Evolutionary conservation across 2,113 vertebrate species (phyloP).

Genomic region (Damaliscus lunatus): DNA sequence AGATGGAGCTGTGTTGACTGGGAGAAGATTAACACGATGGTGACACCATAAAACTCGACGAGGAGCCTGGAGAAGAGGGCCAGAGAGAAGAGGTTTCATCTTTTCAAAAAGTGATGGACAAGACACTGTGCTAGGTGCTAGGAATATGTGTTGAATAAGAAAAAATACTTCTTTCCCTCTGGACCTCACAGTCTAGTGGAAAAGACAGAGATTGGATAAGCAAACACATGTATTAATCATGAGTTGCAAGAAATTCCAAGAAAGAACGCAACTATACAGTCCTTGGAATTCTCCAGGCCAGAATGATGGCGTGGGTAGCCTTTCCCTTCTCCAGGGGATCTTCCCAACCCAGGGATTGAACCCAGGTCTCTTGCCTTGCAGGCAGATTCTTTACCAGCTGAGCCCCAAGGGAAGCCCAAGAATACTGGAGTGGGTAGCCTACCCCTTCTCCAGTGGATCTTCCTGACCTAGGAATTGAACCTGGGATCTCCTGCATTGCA

Average conservation of each 20-base stretch:
- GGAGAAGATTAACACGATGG: not conserved
- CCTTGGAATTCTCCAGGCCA: not conserved
- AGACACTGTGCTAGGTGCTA: not conserved
- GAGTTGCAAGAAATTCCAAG: not conserved
- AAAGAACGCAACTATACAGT: not conserved
- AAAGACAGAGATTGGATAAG: not conserved
- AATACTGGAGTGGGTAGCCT: not conserved
- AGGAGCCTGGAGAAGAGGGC: not conserved
- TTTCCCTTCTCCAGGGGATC: not conserved
- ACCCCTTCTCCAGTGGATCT: not conserved
- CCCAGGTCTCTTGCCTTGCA: not conserved
- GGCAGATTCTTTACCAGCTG: not conserved
- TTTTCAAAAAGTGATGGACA: not conserved
- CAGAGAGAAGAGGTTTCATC: not conserved
- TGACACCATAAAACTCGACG: not conserved
- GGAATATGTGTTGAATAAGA: not conserved
- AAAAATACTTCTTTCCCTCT: not conserved
- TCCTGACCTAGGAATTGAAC: not conserved
- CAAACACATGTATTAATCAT: not conserved
- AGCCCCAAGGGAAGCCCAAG: not conserved
- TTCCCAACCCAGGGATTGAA: not conserved
- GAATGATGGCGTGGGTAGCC: not conserved
- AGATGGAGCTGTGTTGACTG: not conserved
- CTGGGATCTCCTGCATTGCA: not conserved
- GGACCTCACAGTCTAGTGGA: not conserved